Evolutionary conservation across 2,888 invertebrate genomes (phyloP).

Genomic region (Drosophila nr. medialis): DNA sequence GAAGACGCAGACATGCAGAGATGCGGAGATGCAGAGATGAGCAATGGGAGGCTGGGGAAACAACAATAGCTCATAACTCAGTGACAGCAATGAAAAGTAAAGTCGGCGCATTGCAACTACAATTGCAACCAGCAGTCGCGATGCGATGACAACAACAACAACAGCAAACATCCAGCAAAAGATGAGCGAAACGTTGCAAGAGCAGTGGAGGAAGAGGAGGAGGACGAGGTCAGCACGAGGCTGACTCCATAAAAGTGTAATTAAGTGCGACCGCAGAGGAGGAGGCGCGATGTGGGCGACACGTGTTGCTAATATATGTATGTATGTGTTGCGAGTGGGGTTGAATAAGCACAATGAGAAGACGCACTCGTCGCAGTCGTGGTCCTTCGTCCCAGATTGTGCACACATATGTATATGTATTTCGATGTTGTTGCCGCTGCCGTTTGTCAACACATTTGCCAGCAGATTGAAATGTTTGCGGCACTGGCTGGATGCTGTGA

Average conservation of each 20-base stretch:
- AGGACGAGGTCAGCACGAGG: constrained; percentile 2
- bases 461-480: constrained; percentile 72
- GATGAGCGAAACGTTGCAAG: neutral
- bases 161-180: neutral
- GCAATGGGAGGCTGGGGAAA: constrained; percentile 37
- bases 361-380: neutral
- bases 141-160: constrained; percentile 2
- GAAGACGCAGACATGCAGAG: neutral
- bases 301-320: constrained; percentile 71
- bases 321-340: neutral
- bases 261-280: constrained; percentile 53
- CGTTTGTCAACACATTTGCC: constrained; percentile 73
- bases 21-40: neutral
- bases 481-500: constrained; percentile 35
- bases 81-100: constrained; percentile 52
- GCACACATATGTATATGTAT: neutral
- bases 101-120: constrained; percentile 56
- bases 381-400: neutral
- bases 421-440: constrained; percentile 11
- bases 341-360: neutral
- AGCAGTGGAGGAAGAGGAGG: neutral
- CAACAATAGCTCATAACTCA: constrained; percentile 70
- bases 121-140: constrained; percentile 22
- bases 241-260: constrained; percentile 73
- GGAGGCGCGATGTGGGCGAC: constrained; percentile 33